phyloP scores from a whole-genome alignment of 2,113 vertebrate species.

The Pygoscelis adeliae region DNA sequence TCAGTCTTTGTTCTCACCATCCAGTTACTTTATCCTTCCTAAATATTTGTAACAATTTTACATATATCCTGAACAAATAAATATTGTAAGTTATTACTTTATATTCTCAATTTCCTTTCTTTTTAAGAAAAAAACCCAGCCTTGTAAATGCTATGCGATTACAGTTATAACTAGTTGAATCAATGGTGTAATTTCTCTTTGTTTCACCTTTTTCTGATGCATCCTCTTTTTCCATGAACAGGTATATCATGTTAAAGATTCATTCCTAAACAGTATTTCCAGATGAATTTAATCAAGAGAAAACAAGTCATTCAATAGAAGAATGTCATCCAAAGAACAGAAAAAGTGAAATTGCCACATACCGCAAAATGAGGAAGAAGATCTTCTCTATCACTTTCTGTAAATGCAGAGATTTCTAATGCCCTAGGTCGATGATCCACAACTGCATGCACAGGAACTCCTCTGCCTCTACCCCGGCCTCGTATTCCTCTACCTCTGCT shows the following conservation, averaged over 20 bases:
- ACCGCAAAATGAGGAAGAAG: constrained; percentile 97
- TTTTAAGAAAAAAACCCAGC: neutral
- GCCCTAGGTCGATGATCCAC: constrained; percentile 93
- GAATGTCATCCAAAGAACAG: neutral
- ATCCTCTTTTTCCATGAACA: neutral
- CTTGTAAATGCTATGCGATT: neutral
- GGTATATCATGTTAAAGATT: neutral
- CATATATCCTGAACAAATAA: neutral
- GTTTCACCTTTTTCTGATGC: neutral
- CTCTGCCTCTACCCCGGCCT: constrained; percentile 84
- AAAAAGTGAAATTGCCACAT: constrained; percentile 60
- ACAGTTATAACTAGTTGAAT: neutral
- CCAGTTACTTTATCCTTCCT: neutral
- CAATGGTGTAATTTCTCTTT: neutral
- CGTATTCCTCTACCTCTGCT: constrained; percentile 85
- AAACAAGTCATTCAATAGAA: neutral
- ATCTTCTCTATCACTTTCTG: constrained; percentile 87
- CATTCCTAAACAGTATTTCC: neutral
- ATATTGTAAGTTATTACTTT: neutral
- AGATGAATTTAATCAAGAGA: neutral
- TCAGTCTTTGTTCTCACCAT: neutral
- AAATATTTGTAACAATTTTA: neutral
- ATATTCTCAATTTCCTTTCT: neutral
- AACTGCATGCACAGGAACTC: constrained; percentile 82
- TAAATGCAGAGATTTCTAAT: constrained; percentile 89